Base-by-base conservation (phyloP, 2,113 vertebrate species). In the Pyrgilauda ruficollis region DNA sequence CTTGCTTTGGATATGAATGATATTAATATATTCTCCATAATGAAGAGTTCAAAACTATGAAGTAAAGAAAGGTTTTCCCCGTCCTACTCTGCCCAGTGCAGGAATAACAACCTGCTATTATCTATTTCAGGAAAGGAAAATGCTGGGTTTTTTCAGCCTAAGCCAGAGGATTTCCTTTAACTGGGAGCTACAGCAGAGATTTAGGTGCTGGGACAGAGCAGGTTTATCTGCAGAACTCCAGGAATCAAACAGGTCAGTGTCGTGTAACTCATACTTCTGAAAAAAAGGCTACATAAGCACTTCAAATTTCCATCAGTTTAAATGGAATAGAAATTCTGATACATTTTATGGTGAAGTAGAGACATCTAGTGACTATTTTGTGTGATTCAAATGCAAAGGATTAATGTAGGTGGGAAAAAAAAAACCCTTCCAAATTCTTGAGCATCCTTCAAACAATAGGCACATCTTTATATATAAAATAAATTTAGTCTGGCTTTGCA, bases 321-420 rank as follows among this genome's bases (percentile, higher is more conserved):
- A 37, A 46, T 4, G 24, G 12, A 63, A 9, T 21, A 37, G 1
- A 43, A 28, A 69, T 75, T 47, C 28, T 61, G 37, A 49, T 44
- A 4, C 8, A 14, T 72, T 80, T 89, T 64, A 18, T 20, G 44
- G 37, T 20, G 16, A 41, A 33, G 23, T 19, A 68, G 92, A 69
- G 95, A 68, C 92, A 96, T 55, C 94, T 96, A 89, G 92, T 52
- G 90, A 58, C 43, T n/a, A 23, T 41, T 89, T 64, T 39, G 6
- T 41, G n/a, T 24, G 50, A 69, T 53, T 81, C 37, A 84, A 41
- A 77, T 31, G 5, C 46, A 74, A 87, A 64, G 20, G 11, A 7
- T 67, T 67, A 31, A 63, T 9, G 5, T 14, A 39, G 12, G 23
- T 24, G 15, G 10, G 39, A 4, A 16, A 58, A 67, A 55, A 55